These are phyloP conservation scores for Pandemis heparana DNA, from an alignment of 2,888 invertebrate genomes.

Conservation along the genomic window DNA sequence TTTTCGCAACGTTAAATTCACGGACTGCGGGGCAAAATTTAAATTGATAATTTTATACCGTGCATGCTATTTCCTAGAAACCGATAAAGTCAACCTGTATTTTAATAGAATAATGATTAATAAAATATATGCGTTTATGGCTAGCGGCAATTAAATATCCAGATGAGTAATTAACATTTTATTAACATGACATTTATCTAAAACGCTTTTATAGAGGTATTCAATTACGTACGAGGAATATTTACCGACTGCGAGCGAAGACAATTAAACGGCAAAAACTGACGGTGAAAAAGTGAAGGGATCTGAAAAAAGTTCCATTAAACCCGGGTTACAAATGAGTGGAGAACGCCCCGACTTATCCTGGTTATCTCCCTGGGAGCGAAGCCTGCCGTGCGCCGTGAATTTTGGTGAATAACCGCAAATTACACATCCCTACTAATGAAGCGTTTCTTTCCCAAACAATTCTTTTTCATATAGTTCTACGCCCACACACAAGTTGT, in stretches of 20 bases:
- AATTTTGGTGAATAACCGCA: constrained; percentile 49
- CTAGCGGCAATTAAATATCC: constrained; percentile 6
- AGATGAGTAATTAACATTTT: constrained; percentile 23
- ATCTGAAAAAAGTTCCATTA: constrained; percentile 77
- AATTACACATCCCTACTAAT: constrained; percentile 42
- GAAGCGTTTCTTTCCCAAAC: constrained; percentile 36
- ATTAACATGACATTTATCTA: constrained; percentile 9
- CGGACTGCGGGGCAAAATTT: constrained; percentile 12
- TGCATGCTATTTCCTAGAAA: background rate
- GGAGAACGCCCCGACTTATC: constrained; percentile 56
- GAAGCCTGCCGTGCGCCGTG: constrained; percentile 47
- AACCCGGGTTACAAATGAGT: constrained; percentile 78
- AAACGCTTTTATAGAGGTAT: constrained; percentile 32
- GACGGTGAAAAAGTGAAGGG: constrained; percentile 74
- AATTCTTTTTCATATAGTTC: constrained; percentile 31
- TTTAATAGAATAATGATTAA: constrained; percentile 1
- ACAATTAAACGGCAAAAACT: constrained; percentile 78
- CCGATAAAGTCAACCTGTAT: background rate
- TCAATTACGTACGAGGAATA: constrained; percentile 46
- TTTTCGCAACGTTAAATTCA: constrained; percentile 50
- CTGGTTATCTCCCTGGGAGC: constrained; percentile 56
- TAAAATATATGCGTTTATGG: background rate
- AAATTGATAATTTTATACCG: constrained; percentile 11
- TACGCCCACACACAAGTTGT: too few species aligned
- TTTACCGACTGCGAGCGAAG: constrained; percentile 55